A percentile compares a stretch with the other conserved stretches of the same genome.
Conservation (phyloP, 1,140 invertebrate genomes). For the Nephila pilipes region DNA sequence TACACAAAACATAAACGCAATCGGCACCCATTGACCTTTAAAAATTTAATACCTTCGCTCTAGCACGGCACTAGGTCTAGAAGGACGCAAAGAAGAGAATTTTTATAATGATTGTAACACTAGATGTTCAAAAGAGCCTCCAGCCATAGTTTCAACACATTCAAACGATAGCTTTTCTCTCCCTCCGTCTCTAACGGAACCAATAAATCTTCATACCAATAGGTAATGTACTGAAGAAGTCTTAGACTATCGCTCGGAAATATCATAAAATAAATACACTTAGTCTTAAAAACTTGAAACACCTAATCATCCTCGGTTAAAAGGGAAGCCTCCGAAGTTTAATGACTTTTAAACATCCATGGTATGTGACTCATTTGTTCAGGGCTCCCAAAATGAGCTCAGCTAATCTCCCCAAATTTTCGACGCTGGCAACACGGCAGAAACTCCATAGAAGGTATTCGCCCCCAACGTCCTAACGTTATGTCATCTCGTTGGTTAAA, state of each 20-base stretch:
- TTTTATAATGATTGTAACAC: too few relatives aligned
- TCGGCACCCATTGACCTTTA: too few relatives aligned
- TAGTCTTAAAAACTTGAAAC: conserved; percentile 17
- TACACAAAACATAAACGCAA: too few relatives aligned
- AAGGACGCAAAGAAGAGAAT: too few relatives aligned
- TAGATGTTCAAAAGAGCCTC: too few relatives aligned
- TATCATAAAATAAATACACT: conserved; percentile 19
- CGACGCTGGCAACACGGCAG: neutral
- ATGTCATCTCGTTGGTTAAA: conserved; percentile 35
- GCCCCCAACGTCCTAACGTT: conserved; percentile 14
- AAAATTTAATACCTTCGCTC: too few relatives aligned
- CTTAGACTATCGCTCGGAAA: neutral
- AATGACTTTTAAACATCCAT: conserved; percentile 58
- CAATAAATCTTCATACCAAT: neutral
- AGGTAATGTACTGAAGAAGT: neutral
- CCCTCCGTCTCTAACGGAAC: too few relatives aligned
- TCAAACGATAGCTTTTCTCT: too few relatives aligned
- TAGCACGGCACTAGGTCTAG: too few relatives aligned
- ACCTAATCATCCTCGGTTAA: conserved; percentile 23
- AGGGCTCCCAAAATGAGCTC: conserved; percentile 19
- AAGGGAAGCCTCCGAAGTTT: neutral
- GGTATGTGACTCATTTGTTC: conserved; percentile 41
- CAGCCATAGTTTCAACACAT: too few relatives aligned
- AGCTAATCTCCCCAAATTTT: conserved; percentile 40
- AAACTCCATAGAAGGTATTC: conserved; percentile 17